These are phyloP conservation scores for Oreochromis mossambicus DNA, from an alignment of 2,797 vertebrate genomes.

Conservation along the genomic window DNA sequence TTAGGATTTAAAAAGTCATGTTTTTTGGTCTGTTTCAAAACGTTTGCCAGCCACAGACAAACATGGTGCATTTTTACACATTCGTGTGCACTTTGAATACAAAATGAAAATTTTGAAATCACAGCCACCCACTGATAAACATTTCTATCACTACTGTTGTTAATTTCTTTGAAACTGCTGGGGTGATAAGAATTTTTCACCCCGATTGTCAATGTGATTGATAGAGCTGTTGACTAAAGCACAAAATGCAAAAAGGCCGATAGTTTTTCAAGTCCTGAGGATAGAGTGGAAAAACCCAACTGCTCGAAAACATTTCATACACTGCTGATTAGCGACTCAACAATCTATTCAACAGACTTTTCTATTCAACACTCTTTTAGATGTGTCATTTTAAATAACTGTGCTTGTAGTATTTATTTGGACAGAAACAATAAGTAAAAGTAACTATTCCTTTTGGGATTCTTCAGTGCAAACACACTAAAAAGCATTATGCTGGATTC, in stretches of 20 bases:
- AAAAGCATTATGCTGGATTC: neutral
- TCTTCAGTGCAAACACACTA: neutral
- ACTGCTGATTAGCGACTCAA: neutral
- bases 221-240: neutral
- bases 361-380: neutral
- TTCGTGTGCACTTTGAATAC: neutral
- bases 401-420: neutral
- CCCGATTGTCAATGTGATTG: neutral
- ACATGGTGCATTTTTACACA: neutral
- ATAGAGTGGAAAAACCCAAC: neutral
- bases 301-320: neutral
- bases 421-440: neutral
- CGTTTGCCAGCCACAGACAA: neutral
- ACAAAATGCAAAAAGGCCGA: neutral
- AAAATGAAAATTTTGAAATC: neutral
- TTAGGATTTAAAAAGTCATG: neutral
- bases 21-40: neutral
- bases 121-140: neutral
- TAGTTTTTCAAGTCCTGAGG: neutral
- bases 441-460: neutral
- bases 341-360: neutral
- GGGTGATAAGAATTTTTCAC: neutral
- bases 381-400: neutral
- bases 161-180: constrained; percentile 4
- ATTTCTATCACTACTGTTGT: neutral